Evolutionary conservation across 2,888 invertebrate species (phyloP), one percentile per base, ranked within the genome.

Genomic region (Monochamus alternatus): DNA sequence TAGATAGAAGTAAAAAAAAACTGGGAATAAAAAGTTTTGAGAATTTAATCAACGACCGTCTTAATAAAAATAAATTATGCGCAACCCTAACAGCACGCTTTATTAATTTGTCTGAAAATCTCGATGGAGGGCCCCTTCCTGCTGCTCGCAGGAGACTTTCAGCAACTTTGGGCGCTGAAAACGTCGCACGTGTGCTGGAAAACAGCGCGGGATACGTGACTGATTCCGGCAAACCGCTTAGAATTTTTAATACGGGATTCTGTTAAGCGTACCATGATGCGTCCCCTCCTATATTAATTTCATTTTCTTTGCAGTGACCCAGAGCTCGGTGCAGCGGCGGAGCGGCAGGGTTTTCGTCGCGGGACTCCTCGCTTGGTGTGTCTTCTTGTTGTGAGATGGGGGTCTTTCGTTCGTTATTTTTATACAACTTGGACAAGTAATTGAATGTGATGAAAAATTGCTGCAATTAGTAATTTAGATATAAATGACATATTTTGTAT

Each of bases 371-470:
- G 4, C 52, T 44, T 22, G 30, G 52, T 59, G n/a, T 12, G 12
- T 68, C 58, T 38, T 43, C 47, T 60, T 60, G 31, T 60, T n/a
- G 14, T 69, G 43, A 30, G 32, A 32, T 32, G 31, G 60, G 55
- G 10, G 8, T 43, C n/a, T 51, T 55, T 43, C 58, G 55, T 43
- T 68, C 43, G 22, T 68, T 9, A 43, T 68, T 68, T 68, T 58
- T 59, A 14, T 43, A 65, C 12, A 22, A 65, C 38, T 3, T 43
- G 44, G 12, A 44, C 10, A 69, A 68, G 75, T 66, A 74, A 75
- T 78, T 80, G 73, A 77, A 78, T 82, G 81, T 81, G 82, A 81
- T 81, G 79, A 79, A 62, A 76, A 74, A 74, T 78, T 80, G 81
- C 81, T 81, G 77, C 79, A 81, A 81, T 78, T 81, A 80, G 80